Evolutionary conservation across 2,888 invertebrate species (phyloP).

Genomic region (Tetrapedia diversipes): DNA sequence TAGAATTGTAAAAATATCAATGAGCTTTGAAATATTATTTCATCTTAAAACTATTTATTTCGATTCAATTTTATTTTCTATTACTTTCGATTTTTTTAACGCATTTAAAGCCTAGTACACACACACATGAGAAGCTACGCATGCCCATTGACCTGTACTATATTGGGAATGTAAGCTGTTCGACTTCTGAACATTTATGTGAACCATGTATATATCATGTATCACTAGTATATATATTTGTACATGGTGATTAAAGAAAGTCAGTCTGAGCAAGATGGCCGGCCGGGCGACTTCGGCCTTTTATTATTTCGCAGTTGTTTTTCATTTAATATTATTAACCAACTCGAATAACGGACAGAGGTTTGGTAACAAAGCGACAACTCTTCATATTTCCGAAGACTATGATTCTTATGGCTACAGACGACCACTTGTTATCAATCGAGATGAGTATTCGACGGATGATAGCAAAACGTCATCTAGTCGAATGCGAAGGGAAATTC

Average conservation of each 20-base stretch:
- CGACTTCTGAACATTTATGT: neutral
- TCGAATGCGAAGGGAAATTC: slow-evolving; percentile 73
- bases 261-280: slow-evolving; percentile 81
- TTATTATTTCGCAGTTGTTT: slow-evolving; percentile 72
- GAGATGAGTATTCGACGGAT: slow-evolving; percentile 48
- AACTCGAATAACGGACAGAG: slow-evolving; percentile 72
- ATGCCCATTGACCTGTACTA: neutral
- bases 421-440: slow-evolving; percentile 69
- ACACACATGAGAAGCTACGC: neutral
- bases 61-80: neutral
- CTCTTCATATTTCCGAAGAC: slow-evolving; percentile 68
- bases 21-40: neutral
- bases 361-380: slow-evolving; percentile 71
- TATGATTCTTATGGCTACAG: slow-evolving; percentile 44
- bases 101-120: neutral
- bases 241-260: slow-evolving; percentile 58
- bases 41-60: neutral
- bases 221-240: slow-evolving; percentile 28
- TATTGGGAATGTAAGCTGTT: neutral
- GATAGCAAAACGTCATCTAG: slow-evolving; percentile 72
- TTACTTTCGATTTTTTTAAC: neutral
- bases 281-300: slow-evolving; percentile 77
- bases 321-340: slow-evolving; percentile 73
- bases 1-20: neutral
- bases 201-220: neutral